phyloP scores from a whole-genome alignment of 1,140 invertebrate species.

The Popillia japonica region DNA sequence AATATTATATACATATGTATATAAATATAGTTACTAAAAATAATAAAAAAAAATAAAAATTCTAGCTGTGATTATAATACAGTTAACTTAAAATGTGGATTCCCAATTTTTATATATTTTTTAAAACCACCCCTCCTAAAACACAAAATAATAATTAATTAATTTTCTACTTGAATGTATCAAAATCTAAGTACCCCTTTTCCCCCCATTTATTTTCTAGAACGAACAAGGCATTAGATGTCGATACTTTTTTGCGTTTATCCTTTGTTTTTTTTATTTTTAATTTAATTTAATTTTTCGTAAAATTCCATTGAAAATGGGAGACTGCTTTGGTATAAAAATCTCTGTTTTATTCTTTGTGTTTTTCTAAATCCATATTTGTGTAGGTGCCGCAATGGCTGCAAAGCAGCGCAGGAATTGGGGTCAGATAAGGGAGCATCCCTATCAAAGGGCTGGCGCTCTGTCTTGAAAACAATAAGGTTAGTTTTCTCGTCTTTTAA shows the following conservation, averaged over 20 bases:
- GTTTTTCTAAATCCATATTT: conserved; percentile 46
- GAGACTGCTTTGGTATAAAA: conserved; percentile 19
- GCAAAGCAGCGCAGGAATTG: conserved; percentile 79
- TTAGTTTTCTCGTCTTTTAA: conserved; percentile 52
- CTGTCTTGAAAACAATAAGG: conserved; percentile 70
- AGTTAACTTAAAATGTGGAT: no score
- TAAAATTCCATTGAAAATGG: conserved; percentile 25
- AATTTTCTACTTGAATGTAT: neutral
- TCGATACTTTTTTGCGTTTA: neutral
- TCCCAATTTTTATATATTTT: neutral
- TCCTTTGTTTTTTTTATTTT: conserved; percentile 7
- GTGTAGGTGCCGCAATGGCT: conserved; percentile 75
- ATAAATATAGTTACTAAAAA: neutral
- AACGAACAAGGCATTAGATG: conserved; percentile 10
- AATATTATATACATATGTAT: neutral
- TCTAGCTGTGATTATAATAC: neutral
- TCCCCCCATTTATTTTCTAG: neutral
- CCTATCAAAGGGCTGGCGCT: conserved; percentile 90
- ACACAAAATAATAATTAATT: neutral
- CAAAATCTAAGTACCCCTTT: neutral
- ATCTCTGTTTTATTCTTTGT: conserved; percentile 13
- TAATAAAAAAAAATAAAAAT: neutral
- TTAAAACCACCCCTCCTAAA: neutral
- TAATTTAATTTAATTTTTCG: neutral
- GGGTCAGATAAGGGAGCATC: conserved; percentile 88